Base-by-base conservation (phyloP, 2,888 invertebrate species). In the Agriopis aurantiaria region DNA sequence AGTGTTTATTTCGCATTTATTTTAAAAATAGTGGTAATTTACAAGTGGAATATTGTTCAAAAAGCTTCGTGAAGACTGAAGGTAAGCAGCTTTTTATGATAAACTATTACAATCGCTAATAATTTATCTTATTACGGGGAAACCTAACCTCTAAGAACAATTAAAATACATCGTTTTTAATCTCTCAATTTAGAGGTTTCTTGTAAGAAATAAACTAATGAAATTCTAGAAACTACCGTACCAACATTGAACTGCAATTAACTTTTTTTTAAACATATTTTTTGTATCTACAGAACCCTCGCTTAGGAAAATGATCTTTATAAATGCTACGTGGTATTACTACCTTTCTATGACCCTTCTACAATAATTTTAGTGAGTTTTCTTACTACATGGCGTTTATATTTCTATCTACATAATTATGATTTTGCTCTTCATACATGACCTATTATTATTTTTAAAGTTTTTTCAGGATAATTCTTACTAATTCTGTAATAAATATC, bases 11-110 rank as follows among this genome's bases (percentile, higher is more conserved):
- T 91, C 82, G 81, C 82, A 83, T 86, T 85, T 84, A 86, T 88
- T 90, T 86, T 82, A 88, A 89, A 89, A 89, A 85, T 88, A 85
- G 92, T 91, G 91, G 76, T 91, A 91, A 90, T 91, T 91, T 92
- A 90, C 88, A 88, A 91, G 91, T 93, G 91, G 80, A 81, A 81
- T 84, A 85, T 46, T 63, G 80, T 77, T 79, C 78, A 81, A 52
- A 83, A 78, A 80, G 75, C 80, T 79, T 80, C 78, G 79, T 77
- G 77, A 75, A 83, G 73, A 84, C 75, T 76, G 67, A 80, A 80
- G 86, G 91, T 90, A 78, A 86, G 91, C 88, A 68, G 41, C 68
- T 74, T 66, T 62, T 76, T 56, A 58, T 46, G 17, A 51, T 58
- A 8, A 51, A 52, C 12, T 9, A 11, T 14, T 17, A 8, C 17